Percentiles rank a stretch among this genome's conserved stretches.
These are phyloP conservation scores for Formica exsecta DNA, from an alignment of 1,140 invertebrate genomes.

Conservation along the genomic window DNA sequence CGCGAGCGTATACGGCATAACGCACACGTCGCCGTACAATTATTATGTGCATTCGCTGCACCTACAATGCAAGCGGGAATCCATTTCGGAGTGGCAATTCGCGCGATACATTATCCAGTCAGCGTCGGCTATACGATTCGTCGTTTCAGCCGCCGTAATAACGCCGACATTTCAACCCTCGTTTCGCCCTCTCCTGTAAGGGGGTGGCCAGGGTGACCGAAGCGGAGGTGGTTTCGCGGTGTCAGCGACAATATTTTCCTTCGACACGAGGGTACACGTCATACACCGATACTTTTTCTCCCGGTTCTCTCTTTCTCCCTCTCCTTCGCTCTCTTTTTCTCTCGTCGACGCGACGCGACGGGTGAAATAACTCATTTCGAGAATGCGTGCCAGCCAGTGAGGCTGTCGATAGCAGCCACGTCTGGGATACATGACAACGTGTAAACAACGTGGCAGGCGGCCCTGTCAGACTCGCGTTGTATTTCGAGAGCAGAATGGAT, in stretches of 20 bases:
- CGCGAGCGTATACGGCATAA: background rate
- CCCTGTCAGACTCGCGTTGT: slow-evolving; percentile 68
- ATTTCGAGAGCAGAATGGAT: slow-evolving; percentile 66
- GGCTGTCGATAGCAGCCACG: slow-evolving; percentile 78
- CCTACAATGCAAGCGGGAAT: slow-evolving; percentile 70
- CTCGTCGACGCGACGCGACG: slow-evolving; percentile 54
- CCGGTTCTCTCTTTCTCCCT: background rate
- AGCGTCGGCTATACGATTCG: slow-evolving; percentile 74
- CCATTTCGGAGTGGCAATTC: slow-evolving; percentile 75
- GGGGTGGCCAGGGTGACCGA: slow-evolving; percentile 59
- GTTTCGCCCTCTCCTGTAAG: slow-evolving; percentile 60
- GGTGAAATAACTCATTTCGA: slow-evolving; percentile 78
- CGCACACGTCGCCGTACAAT: slow-evolving; percentile 59
- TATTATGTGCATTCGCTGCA: slow-evolving; percentile 71
- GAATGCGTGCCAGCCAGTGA: slow-evolving; percentile 73
- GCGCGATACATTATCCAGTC: slow-evolving; percentile 77
- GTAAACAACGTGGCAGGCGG: slow-evolving; percentile 75
- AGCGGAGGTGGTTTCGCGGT: slow-evolving; percentile 66
- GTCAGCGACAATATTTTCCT: slow-evolving; percentile 77
- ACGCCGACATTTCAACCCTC: slow-evolving; percentile 73
- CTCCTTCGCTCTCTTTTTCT: background rate
- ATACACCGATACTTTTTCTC: slow-evolving; percentile 69
- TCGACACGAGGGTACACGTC: slow-evolving; percentile 69
- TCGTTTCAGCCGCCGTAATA: slow-evolving; percentile 73
- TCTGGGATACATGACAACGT: slow-evolving; percentile 72